A percentile compares a stretch with the other conserved stretches of the same genome.
Conservation (phyloP, 2,113 vertebrate species). For the Osmerus eperlanus region DNA sequence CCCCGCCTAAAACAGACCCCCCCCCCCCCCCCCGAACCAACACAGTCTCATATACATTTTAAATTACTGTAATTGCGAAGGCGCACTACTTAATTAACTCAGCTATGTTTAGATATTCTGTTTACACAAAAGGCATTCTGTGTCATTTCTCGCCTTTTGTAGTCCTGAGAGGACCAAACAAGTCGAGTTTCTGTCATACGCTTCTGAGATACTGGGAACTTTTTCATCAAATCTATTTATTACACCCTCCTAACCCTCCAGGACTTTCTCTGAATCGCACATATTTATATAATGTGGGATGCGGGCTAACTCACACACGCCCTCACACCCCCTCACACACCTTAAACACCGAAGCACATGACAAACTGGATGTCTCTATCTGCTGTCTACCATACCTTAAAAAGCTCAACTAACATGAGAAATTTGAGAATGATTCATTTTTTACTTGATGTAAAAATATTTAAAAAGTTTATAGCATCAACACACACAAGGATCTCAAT, state of each 20-base stretch:
- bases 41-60: background rate
- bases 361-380: too few relatives aligned
- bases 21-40: too few relatives aligned
- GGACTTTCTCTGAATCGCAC: background rate
- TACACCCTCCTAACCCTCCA: background rate
- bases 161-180: background rate
- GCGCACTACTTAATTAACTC: background rate
- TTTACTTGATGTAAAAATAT: too few relatives aligned
- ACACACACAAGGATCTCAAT: too few relatives aligned
- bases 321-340: background rate
- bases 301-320: background rate
- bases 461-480: too few relatives aligned
- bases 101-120: slow-evolving; percentile 16
- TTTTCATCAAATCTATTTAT: too few relatives aligned
- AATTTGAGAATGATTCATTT: too few relatives aligned
- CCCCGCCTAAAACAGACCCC: background rate
- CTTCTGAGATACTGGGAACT: too few relatives aligned
- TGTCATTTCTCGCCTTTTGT: background rate
- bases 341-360: background rate
- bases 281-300: background rate
- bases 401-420: too few relatives aligned
- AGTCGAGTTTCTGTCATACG: background rate
- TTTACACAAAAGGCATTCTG: background rate
- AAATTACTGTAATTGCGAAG: background rate
- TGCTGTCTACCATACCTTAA: too few relatives aligned